A percentile compares a stretch with the other conserved stretches of the same genome.
phyloP scores from a whole-genome alignment of 2,113 vertebrate genomes.

The human (Homo sapiens) region DNA sequence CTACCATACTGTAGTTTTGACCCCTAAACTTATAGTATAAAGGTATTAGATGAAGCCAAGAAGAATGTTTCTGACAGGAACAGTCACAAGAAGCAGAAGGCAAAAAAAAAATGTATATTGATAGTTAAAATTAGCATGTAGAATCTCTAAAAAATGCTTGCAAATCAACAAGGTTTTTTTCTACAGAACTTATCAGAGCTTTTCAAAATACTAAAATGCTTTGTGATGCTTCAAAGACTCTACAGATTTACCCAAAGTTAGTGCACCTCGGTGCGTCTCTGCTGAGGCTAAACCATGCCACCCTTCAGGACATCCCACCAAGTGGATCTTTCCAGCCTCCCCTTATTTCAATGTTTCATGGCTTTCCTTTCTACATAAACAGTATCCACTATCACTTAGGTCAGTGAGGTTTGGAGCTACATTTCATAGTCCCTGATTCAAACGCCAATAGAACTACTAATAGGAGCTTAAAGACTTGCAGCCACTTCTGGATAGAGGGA shows the following conservation, averaged over 20 bases:
- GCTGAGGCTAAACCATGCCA: not conserved
- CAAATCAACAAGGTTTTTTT: not conserved
- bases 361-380: not conserved
- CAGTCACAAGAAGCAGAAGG: no score
- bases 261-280: not conserved
- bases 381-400: not conserved
- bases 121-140: no score
- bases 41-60: no score
- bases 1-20: no score
- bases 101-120: no score
- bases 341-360: not conserved
- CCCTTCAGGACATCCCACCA: not conserved
- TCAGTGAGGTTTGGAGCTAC: not conserved
- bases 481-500: fast-evolving
- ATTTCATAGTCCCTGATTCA: not conserved
- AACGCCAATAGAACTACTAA: not conserved
- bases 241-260: not conserved
- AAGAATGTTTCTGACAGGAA: no score
- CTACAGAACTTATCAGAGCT: not conserved
- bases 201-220: not conserved
- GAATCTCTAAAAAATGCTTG: no score
- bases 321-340: fast-evolving
- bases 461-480: not conserved
- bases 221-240: not conserved
- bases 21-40: no score